These are phyloP conservation scores for Autographa gamma DNA, from an alignment of 2,888 invertebrate species.

Conservation along the genomic window DNA sequence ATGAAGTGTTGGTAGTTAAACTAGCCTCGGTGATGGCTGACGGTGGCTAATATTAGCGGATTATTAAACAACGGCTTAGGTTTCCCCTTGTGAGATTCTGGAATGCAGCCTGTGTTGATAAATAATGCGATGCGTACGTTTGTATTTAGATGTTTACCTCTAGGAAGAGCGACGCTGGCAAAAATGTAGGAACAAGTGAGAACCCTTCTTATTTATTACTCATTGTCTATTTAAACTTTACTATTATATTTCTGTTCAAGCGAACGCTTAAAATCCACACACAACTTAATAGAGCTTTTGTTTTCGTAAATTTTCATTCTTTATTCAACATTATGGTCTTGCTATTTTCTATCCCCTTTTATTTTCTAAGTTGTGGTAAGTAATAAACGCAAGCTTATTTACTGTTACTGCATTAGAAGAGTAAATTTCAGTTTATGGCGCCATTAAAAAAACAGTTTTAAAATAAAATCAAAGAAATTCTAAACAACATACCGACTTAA, in stretches of 20 bases:
- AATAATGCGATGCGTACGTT: constrained; percentile 36
- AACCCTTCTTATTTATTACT: constrained; percentile 21
- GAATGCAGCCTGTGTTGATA: constrained; percentile 51
- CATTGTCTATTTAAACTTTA: constrained; percentile 25
- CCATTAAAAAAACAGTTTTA: constrained; percentile 23
- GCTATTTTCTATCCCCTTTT: constrained; percentile 3
- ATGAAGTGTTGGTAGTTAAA: constrained; percentile 43
- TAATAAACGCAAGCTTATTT: constrained; percentile 28
- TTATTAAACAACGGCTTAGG: constrained; percentile 60
- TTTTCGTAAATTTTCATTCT: constrained; percentile 10
- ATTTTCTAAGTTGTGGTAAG: constrained; percentile 30
- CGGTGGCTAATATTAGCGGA: constrained; percentile 52
- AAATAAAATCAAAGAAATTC: constrained; percentile 20
- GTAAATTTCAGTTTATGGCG: constrained; percentile 32
- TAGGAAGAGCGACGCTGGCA: constrained; percentile 2
- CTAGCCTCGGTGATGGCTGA: constrained; percentile 52
- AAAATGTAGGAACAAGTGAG: constrained; percentile 39
- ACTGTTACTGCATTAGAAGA: constrained; percentile 24
- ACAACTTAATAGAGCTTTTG: constrained; percentile 36
- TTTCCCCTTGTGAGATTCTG: constrained; percentile 53
- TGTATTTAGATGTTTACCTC: constrained; percentile 25
- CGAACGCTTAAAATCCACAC: constrained; percentile 21
- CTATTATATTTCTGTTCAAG: constrained; percentile 18
- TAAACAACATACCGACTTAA: not conserved
- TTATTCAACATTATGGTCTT: constrained; percentile 5